Evolutionary conservation across 2,888 invertebrate species (phyloP), one percentile per base, ranked within the genome.

Genomic region (Leptopterna dolabrata): DNA sequence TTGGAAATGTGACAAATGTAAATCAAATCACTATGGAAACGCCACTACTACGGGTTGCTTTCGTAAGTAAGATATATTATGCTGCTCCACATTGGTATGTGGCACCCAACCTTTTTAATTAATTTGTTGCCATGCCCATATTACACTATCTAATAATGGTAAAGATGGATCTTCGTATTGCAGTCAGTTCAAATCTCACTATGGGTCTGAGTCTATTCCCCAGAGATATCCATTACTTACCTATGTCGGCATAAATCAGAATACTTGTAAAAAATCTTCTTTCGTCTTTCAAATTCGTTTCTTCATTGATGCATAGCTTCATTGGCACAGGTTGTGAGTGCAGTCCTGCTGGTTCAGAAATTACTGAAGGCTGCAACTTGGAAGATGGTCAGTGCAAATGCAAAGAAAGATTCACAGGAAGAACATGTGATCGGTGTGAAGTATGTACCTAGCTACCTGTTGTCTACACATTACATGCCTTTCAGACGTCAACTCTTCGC

Each of bases 301-400:
- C n/a, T n/a, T n/a, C n/a, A n/a, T n/a, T n/a, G n/a, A n/a, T n/a
- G n/a, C n/a, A n/a, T n/a, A n/a, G n/a, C n/a, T n/a, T n/a, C n/a
- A n/a, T 36, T 36, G 3, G 88, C 90, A 9, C 90, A 93, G 93
- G 94, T 19, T 98, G 99, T 92, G 94, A 94, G 87, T 99, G 99
- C 92, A 94, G 95, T 91, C 93, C 93, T 0, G 91, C 93, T 13
- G 98, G 98, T 83, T 95, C 98, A 76, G 92, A 94, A 90, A 94
- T 94, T 86, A 90, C 90, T 0, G 93, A 92, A 7, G 93, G 94
- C 70, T 97, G 97, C 92, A 94, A 97, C 91, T 93, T 94, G 89
- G 93, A 93, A 87, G 93, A 94, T 14, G 97, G 97, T 0, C 95
- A 95, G 91, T 97, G 97, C 92, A 92, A 94, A 30, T 97, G 97